Evolutionary conservation across 2,113 vertebrate genomes (phyloP).

Genomic region (Hydrochoerus hydrochaeris): DNA sequence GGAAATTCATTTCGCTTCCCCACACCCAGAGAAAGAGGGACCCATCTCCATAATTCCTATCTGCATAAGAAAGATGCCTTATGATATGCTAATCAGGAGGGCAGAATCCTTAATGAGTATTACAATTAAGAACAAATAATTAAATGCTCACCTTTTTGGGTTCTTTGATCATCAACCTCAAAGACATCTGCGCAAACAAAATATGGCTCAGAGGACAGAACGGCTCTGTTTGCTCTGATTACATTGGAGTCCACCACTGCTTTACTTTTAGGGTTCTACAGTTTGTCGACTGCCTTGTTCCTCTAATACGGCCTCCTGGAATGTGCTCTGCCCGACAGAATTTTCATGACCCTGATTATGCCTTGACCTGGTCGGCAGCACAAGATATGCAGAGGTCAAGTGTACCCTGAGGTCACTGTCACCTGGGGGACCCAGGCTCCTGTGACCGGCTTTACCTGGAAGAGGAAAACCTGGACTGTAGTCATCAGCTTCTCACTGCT

Average conservation of each 20-base stretch:
- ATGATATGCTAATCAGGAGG: slow-evolving; percentile 4
- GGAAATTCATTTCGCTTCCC: fast-evolving
- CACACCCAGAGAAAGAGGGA: too few species aligned
- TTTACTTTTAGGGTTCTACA: not conserved
- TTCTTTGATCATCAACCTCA: not conserved
- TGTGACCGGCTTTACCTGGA: too few species aligned
- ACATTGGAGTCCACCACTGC: not conserved
- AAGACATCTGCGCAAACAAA: not conserved
- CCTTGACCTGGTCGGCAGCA: not conserved
- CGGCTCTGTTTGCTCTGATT: not conserved
- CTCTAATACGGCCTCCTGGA: too few species aligned
- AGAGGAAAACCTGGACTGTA: not conserved
- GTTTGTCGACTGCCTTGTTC: not conserved
- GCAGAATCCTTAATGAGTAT: not conserved
- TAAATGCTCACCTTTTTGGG: not conserved
- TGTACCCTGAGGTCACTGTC: not conserved
- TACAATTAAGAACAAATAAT: slow-evolving; percentile 7
- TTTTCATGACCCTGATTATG: not conserved
- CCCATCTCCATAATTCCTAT: not conserved
- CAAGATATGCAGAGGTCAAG: not conserved
- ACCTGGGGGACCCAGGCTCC: not conserved
- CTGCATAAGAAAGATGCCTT: not conserved
- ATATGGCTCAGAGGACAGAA: fast-evolving
- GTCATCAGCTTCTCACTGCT: not conserved
- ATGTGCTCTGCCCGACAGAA: not conserved